Evolutionary conservation across 23 tunicate genomes (phyloP), one percentile per base, ranked within the genome.

Genomic region (Phallusia fumigata): DNA sequence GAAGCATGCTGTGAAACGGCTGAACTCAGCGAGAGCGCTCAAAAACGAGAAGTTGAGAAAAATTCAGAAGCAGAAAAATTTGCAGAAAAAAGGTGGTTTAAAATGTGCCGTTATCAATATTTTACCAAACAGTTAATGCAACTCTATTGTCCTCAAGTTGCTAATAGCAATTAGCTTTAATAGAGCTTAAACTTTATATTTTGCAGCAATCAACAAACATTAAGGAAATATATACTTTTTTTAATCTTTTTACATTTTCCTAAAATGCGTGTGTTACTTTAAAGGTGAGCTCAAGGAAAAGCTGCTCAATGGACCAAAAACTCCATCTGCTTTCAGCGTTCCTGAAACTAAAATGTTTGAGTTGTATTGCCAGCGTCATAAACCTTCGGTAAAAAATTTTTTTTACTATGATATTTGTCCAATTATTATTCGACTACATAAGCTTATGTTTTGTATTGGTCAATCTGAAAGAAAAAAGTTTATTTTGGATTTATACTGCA

Each of bases 321-420:
- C 15, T 24, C 13, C 69, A 58, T 58, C 69, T 58, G 26, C 11
- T 21, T 21, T 58, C 28, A 58, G 28, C 28, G 2, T 58, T 11
- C 28, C 69, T 16, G 69, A 58, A 24, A 58, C 69, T 1, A 13
- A 58, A 58, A 58, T 77, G 53, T 77, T 77, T 44, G 50, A 35
- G 33, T 28, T 45, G 32, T 77, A 77, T 40, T 77, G 80, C 30
- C 47, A 44, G n/a, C 47, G 50, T 5, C 80, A 77, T 35, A 77
- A 77, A 35, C 80, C 80, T 0, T 40, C 80, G 0, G 80, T 77
- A 77, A 77, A 34, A 40, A 40, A 19, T 33, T 13, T 33, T 33
- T 22, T 58, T 58, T 6, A 6, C 26, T 58, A 1, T 58, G 2
- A 5, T 74, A 10, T 74, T 5, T 34, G 44, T 74, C 19, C 78